Percentiles rank a stretch among this genome's conserved stretches.
phyloP scores from a whole-genome alignment of 1,140 invertebrate species.

The Pantala flavescens region DNA sequence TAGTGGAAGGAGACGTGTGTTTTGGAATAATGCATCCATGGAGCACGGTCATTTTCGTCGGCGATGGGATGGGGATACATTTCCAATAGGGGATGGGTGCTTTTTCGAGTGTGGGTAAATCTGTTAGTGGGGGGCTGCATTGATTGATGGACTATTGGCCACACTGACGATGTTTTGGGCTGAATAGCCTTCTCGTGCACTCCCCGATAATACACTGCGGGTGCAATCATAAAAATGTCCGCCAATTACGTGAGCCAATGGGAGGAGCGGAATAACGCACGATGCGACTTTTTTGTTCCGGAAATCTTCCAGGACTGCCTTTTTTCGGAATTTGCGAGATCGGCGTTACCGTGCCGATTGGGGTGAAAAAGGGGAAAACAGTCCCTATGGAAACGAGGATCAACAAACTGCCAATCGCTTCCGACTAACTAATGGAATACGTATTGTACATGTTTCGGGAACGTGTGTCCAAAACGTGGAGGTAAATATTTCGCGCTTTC shows the following conservation, averaged over 20 bases:
- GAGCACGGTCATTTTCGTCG: neutral
- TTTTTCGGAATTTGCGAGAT: too few species aligned
- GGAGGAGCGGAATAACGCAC: neutral
- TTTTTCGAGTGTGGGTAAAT: neutral
- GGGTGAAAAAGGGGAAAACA: too few species aligned
- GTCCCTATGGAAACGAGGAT: too few species aligned
- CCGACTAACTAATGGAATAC: too few species aligned
- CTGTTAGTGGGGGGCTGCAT: neutral
- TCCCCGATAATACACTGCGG: neutral
- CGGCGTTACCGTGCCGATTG: too few species aligned
- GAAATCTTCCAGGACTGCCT: neutral
- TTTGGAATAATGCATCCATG: neutral
- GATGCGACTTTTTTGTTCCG: neutral
- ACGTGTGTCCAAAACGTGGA: too few species aligned
- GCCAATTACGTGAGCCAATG: neutral
- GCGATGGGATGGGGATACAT: neutral
- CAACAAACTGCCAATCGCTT: too few species aligned
- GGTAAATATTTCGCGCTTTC: too few species aligned
- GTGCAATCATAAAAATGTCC: conserved; percentile 5
- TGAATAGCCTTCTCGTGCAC: neutral
- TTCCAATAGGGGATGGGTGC: too few species aligned
- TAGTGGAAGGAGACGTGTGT: neutral
- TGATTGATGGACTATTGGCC: conserved; percentile 8
- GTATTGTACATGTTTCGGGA: too few species aligned
- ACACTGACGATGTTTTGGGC: conserved; percentile 7